Evolutionary conservation across 2,113 vertebrate species (phyloP), one percentile per base, ranked within the genome.

Genomic region (Leiothrix lutea): DNA sequence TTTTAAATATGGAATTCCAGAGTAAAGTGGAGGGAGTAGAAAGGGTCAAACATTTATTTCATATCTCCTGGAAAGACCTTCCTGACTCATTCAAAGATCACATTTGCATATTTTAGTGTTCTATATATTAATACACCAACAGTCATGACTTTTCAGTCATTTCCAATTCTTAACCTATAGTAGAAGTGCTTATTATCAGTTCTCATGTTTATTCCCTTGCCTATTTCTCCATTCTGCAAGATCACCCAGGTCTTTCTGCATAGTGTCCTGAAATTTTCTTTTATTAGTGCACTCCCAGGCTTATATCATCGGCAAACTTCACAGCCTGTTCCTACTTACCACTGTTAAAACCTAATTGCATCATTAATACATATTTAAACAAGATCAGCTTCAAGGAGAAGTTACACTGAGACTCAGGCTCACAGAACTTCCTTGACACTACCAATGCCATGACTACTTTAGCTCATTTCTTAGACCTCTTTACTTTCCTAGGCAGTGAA

Each of bases 361-460:
- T 82, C 62, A 69, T 80, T 96, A 91, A 93, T 82, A 85, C 36
- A 44, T 25, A 75, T 85, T 95, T 87, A 87, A 85, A 79, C 15
- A 67, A 79, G 74, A 91, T 71, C 44, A 71, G 0, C 57, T 91
- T 84, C 36, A 85, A 87, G 61, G 33, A 84, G 60, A 54, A 57
- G 48, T 88, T 93, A 48, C 36, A 21, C 11, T 67, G 66, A 75
- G 40, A 61, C 28, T 48, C 44, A 44, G 13, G 7, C 26, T 70
- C n/a, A 28, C 54, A 33, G 56, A 88, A 50, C 8, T 18, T 80
- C 15, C 78, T 67, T 79, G 35, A 58, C 24, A 36, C 19, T 67
- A 58, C 5, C 29, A 62, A 28, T 38, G 38, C 29, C 9, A 38
- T n/a, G 38, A 40, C 14, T 74, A 17, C 31, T 67, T 79, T 71